These are phyloP conservation scores for Beris morrisii DNA, from an alignment of 2,888 invertebrate genomes.

Conservation along the genomic window DNA sequence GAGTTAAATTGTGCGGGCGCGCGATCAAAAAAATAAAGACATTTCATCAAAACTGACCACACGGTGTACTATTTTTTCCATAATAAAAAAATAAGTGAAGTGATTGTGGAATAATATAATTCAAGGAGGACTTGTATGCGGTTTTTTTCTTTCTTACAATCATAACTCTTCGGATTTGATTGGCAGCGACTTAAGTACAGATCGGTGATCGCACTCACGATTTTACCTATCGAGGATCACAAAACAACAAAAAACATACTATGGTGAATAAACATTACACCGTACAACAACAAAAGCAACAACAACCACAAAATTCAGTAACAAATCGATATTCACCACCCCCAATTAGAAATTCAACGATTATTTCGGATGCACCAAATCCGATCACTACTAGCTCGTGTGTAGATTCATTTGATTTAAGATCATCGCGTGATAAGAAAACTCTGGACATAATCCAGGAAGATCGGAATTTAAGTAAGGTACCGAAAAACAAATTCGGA, in stretches of 20 bases:
- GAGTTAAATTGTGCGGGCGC: conserved; percentile 5
- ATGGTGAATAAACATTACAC: conserved; percentile 38
- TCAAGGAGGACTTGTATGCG: no score
- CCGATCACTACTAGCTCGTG: conserved; percentile 9
- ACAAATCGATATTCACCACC: conserved; percentile 33
- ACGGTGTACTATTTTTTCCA: no score
- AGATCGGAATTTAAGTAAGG: conserved; percentile 4
- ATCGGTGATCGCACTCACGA: background rate
- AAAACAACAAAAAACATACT: background rate
- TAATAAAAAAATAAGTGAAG: no score
- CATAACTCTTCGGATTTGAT: background rate
- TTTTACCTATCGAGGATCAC: background rate
- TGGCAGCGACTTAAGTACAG: background rate
- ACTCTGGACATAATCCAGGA: background rate
- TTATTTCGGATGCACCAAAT: conserved; percentile 38
- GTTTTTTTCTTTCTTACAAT: background rate
- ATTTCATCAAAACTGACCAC: no score
- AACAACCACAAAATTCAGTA: background rate
- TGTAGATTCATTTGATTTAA: conserved; percentile 1
- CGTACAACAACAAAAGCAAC: conserved; percentile 31
- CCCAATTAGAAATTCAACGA: conserved; percentile 33
- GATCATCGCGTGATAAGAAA: background rate
- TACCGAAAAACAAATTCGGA: conserved; percentile 6
- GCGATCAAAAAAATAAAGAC: background rate
- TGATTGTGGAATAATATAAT: no score